Conservation (phyloP, 2,888 invertebrate species). For the Crossocerus cetratus region DNA sequence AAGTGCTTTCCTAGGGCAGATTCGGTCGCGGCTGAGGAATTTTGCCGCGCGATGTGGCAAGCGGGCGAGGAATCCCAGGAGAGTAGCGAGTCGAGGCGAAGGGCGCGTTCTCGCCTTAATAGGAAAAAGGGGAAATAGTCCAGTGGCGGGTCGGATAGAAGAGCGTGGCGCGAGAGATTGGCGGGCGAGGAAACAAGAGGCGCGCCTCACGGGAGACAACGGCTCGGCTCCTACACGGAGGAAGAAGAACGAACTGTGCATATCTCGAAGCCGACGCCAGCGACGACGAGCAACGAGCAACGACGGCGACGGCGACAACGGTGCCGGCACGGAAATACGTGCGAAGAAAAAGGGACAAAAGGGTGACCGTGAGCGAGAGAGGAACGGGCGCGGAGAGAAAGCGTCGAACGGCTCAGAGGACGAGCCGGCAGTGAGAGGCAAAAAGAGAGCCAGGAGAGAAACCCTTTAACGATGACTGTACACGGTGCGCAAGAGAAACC, state of each 20-base stretch:
- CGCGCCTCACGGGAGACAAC: background rate
- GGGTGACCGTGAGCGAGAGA: slow-evolving; percentile 1
- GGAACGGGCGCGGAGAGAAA: slow-evolving; percentile 17
- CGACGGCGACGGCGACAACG: background rate
- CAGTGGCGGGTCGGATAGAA: slow-evolving; percentile 7
- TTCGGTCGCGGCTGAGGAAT: too few relatives aligned
- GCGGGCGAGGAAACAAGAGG: slow-evolving; percentile 22
- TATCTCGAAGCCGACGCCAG: too few relatives aligned
- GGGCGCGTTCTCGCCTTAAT: background rate
- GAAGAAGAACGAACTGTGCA: background rate
- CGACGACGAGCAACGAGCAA: too few relatives aligned
- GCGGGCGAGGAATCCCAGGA: background rate
- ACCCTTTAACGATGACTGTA: slow-evolving; percentile 51
- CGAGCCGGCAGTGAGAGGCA: slow-evolving; percentile 15
- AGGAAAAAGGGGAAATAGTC: background rate
- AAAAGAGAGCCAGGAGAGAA: slow-evolving; percentile 18
- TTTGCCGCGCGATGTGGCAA: background rate
- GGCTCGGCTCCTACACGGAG: background rate
- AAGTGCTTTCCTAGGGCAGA: too few relatives aligned
- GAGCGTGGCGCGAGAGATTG: slow-evolving; percentile 31
- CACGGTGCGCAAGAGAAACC: slow-evolving; percentile 48
- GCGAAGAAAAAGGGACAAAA: slow-evolving; percentile 6
- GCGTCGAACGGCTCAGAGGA: slow-evolving; percentile 16
- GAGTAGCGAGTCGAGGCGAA: background rate
- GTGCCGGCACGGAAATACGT: slow-evolving; percentile 20